These are phyloP conservation scores for Leptopterna dolabrata DNA, from an alignment of 2,888 invertebrate genomes.

Conservation along the genomic window DNA sequence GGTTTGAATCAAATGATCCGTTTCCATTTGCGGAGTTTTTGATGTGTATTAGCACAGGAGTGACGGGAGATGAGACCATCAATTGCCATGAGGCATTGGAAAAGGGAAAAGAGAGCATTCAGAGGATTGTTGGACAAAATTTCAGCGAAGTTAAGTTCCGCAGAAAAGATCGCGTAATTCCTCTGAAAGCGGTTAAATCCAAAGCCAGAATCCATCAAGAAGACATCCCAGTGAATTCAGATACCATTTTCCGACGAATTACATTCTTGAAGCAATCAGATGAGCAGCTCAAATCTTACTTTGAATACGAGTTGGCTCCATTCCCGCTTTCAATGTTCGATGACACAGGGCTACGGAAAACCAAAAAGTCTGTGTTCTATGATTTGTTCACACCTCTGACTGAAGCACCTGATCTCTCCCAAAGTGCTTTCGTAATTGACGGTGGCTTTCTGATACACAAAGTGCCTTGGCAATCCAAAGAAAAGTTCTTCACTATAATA, in stretches of 20 bases:
- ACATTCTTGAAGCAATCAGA: not conserved
- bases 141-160: constrained; percentile 6
- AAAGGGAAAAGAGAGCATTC: not conserved
- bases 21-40: not conserved
- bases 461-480: no score
- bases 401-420: not conserved
- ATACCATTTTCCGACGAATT: not conserved
- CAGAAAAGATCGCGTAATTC: not conserved
- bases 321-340: constrained; percentile 56
- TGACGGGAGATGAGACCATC: not conserved
- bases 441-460: not conserved
- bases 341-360: constrained; percentile 58
- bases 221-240: not conserved
- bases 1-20: no score
- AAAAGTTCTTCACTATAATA: not conserved
- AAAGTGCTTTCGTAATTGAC: not conserved
- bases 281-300: no score
- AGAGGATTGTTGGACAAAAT: no score
- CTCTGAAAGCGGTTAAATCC: not conserved
- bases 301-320: constrained; percentile 59
- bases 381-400: not conserved
- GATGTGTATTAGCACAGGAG: not conserved
- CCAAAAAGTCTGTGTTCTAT: not conserved
- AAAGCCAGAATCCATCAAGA: not conserved
- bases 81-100: not conserved